Conservation (phyloP, 2,797 vertebrate genomes). For the Erethizon dorsatum region DNA sequence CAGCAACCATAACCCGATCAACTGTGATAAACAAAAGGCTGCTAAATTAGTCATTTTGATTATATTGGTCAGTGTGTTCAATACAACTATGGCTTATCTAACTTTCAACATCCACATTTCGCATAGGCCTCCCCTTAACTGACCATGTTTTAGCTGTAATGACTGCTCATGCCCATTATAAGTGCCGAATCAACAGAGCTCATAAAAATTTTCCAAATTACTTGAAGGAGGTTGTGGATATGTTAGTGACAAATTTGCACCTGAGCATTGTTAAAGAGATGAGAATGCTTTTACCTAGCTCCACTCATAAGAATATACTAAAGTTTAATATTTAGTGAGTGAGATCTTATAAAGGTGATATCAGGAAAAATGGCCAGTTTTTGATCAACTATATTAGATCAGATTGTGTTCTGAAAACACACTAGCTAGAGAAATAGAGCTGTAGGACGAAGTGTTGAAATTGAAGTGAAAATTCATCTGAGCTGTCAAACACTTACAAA, state of each 20-base stretch:
- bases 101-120: slow-evolving; percentile 12
- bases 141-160: not conserved
- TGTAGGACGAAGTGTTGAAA: not conserved
- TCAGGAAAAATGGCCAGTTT: not conserved
- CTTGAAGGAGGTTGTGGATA: not conserved
- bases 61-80: slow-evolving; percentile 37
- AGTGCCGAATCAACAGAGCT: not conserved
- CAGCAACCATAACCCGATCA: not conserved
- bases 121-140: not conserved
- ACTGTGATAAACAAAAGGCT: not conserved
- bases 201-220: slow-evolving; percentile 24
- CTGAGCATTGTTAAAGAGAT: not conserved
- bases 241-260: not conserved
- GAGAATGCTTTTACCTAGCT: not conserved
- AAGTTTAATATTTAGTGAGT: not conserved
- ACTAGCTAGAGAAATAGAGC: not conserved
- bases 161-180: not conserved
- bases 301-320: not conserved
- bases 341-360: not conserved
- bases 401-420: not conserved
- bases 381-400: not conserved
- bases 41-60: slow-evolving; percentile 40
- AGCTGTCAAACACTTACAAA: not conserved
- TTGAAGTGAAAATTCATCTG: slow-evolving; percentile 20
- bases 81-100: slow-evolving; percentile 23